Percentiles rank a stretch among this genome's conserved stretches.
These are phyloP conservation scores for Xiphophorus hellerii DNA, from an alignment of 2,113 vertebrate genomes.

Conservation along the genomic window DNA sequence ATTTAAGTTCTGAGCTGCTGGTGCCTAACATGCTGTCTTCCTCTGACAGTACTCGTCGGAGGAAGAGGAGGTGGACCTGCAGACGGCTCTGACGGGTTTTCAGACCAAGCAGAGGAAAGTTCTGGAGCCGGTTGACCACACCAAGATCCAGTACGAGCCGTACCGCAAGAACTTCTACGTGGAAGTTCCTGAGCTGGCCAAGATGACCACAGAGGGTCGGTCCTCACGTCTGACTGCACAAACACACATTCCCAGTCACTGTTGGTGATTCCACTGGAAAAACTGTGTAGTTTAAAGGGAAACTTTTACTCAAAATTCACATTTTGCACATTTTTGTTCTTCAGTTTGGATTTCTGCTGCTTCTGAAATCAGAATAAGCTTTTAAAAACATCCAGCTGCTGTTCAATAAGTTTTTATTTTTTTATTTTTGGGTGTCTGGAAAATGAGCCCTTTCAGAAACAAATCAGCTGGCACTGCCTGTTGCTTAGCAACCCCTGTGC, in stretches of 20 bases:
- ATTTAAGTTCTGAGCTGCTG: neutral
- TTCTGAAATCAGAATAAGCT: no score
- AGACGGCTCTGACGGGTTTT: slow-evolving; percentile 96
- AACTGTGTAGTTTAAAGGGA: no score
- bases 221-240: neutral
- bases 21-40: neutral
- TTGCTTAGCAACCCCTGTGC: no score
- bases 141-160: slow-evolving; percentile 95
- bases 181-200: slow-evolving; percentile 95
- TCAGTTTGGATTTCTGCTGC: no score
- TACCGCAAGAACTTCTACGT: slow-evolving; percentile 99
- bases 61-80: slow-evolving; percentile 97
- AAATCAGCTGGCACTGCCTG: no score
- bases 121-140: slow-evolving; percentile 96
- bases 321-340: no score
- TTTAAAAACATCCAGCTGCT: no score
- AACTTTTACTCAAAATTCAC: no score
- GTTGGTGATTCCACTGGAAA: no score
- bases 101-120: slow-evolving; percentile 98
- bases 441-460: no score
- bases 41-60: slow-evolving; percentile 93
- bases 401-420: no score
- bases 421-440: no score
- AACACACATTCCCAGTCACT: neutral
- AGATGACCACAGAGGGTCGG: slow-evolving; percentile 92